Evolutionary conservation across 2,888 invertebrate genomes (phyloP).

Genomic region (Eilema caniola): DNA sequence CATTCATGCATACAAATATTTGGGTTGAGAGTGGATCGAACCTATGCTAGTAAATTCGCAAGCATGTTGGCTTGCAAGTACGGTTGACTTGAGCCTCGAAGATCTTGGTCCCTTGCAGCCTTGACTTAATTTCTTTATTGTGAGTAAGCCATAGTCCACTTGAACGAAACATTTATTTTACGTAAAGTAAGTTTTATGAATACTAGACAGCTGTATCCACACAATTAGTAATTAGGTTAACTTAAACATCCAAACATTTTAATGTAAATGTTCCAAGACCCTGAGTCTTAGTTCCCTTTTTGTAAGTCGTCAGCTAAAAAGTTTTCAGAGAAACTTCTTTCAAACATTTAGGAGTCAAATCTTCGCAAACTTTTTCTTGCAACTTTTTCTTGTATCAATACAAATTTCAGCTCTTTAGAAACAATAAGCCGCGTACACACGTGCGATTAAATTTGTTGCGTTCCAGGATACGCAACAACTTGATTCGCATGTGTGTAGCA

Average conservation of each 20-base stretch:
- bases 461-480: no score
- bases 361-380: conserved; percentile 26
- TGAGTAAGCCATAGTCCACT: neutral
- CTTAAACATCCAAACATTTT: neutral
- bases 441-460: no score
- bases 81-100: neutral
- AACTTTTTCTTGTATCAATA: conserved; percentile 46
- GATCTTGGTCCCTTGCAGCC: neutral
- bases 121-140: neutral
- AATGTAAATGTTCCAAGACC: neutral
- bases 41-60: no score
- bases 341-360: conserved; percentile 19
- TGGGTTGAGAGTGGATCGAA: no score
- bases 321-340: conserved; percentile 18
- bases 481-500: no score
- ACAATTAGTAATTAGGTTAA: neutral
- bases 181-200: neutral
- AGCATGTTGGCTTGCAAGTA: no score
- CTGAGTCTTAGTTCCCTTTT: conserved; percentile 1
- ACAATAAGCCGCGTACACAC: no score
- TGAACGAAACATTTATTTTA: neutral
- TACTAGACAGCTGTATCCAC: neutral
- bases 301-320: conserved; percentile 17
- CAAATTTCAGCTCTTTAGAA: conserved; percentile 25
- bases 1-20: no score